Base-by-base conservation (phyloP, 2,797 vertebrate genomes). In the Leuciscus waleckii region DNA sequence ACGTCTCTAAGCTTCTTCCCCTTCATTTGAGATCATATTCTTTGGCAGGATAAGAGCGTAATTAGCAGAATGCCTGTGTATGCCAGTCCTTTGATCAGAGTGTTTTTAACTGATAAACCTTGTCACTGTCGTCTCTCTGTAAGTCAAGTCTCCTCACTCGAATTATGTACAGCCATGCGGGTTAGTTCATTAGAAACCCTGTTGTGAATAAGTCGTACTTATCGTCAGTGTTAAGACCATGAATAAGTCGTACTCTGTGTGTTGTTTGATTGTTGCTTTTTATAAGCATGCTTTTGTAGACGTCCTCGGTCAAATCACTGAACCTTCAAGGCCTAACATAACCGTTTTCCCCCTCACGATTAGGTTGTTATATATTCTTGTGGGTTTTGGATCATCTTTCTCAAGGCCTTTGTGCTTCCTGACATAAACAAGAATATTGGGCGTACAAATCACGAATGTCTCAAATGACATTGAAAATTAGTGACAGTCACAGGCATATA, bases 21-120 rank as follows among this genome's bases (percentile, higher is more conserved):
- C 76, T 65, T 89, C 80, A 90, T 89, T 90, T 90, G 86, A 37
- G 70, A 87, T 87, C 91, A 90, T 90, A 88, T 87, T 88, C 85
- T 68, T 0, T 11, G 65, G 88, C 85, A 71, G 83, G 87, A 81
- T 89, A 89, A 84, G 90, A 90, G 90, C 89, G 87, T 95, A 93
- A 95, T 95, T 93, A 94, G 90, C 87, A 83, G 92, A 91, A 92
- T 93, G 93, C 92, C 92, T 89, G 91, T 92, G 93, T 89, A 86
- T 90, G 91, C 92, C 91, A 92, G 91, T 90, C 91, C 96, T 97
- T 96, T 97, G 95, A 96, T 97, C 95, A 96, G 85, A 83, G 87
- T 89, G 92, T 89, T 91, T 91, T 91, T 90, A 89, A 92, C 95
- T 94, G 95, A 93, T 93, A 92, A 93, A 92, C 93, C 91, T 84